A percentile compares a stretch with the other conserved stretches of the same genome.
Conservation (phyloP, 1,140 invertebrate species). For the Drosophila melanogaster region DNA sequence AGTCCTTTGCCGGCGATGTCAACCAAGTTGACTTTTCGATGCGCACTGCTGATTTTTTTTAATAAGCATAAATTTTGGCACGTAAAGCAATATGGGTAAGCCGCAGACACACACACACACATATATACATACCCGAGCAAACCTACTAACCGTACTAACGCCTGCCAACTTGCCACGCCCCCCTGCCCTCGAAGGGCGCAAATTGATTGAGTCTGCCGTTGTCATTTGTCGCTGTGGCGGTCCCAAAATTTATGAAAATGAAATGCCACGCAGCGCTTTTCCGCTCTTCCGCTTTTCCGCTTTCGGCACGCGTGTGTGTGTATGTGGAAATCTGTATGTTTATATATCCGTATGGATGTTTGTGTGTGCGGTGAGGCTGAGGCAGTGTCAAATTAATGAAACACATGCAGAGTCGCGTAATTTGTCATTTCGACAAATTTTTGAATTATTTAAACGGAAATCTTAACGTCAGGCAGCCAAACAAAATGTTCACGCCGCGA, state of each 20-base stretch:
- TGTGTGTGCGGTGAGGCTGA: slow-evolving; percentile 14
- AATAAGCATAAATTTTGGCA: slow-evolving; percentile 76
- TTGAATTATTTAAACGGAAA: slow-evolving; percentile 79
- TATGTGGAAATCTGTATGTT: slow-evolving; percentile 33
- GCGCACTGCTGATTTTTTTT: slow-evolving; percentile 73
- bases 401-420: slow-evolving; percentile 74
- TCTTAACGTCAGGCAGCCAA: slow-evolving; percentile 61
- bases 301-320: slow-evolving; percentile 62
- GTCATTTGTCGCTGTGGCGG: slow-evolving; percentile 73
- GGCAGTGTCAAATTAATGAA: slow-evolving; percentile 71
- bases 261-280: slow-evolving; percentile 72
- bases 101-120: slow-evolving; percentile 42
- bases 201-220: slow-evolving; percentile 79
- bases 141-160: slow-evolving; percentile 29
- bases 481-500: slow-evolving; percentile 46
- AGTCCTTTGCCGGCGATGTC: slow-evolving; percentile 47
- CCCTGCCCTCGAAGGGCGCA: slow-evolving; percentile 45
- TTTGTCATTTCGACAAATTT: slow-evolving; percentile 79
- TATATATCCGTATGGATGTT: background rate
- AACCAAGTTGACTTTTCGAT: slow-evolving; percentile 67
- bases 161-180: slow-evolving; percentile 12
- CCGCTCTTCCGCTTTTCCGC: slow-evolving; percentile 55
- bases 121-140: background rate
- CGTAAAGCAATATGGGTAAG: slow-evolving; percentile 58
- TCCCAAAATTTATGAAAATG: slow-evolving; percentile 74